A percentile compares a stretch with the other conserved stretches of the same genome.
Evolutionary conservation across 1,140 invertebrate genomes (phyloP).

Genomic region (Pseudomyrmex gracilis): DNA sequence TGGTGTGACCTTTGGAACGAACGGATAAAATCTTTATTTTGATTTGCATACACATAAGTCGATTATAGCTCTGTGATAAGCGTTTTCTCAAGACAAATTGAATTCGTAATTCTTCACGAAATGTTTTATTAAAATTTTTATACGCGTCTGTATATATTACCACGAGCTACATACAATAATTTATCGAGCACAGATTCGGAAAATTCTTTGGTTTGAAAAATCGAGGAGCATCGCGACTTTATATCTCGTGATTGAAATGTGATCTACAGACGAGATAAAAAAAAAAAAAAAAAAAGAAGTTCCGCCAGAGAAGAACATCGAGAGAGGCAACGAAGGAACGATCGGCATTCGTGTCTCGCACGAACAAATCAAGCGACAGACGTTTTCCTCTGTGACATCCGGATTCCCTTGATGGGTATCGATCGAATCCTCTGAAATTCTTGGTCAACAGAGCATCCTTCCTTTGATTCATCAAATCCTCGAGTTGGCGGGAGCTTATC

Average conservation of each 20-base stretch:
- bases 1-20: neutral
- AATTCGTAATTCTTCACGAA: neutral
- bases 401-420: neutral
- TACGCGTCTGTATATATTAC: neutral
- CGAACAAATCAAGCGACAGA: neutral
- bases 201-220: neutral
- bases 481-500: neutral
- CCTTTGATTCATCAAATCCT: neutral
- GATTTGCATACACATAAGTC: neutral
- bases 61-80: neutral
- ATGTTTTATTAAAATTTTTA: slow-evolving; percentile 8
- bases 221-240: neutral
- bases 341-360: neutral
- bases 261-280: neutral
- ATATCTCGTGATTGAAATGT: neutral
- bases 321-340: neutral
- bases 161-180: neutral
- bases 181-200: neutral
- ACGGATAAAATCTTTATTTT: neutral
- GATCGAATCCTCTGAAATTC: slow-evolving; percentile 15
- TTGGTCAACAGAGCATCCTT: neutral
- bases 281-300: neutral
- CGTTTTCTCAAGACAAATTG: neutral
- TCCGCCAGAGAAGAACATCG: neutral
- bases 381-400: neutral